Evolutionary conservation across 2,888 invertebrate species (phyloP).

Genomic region (Endomychus coccineus): DNA sequence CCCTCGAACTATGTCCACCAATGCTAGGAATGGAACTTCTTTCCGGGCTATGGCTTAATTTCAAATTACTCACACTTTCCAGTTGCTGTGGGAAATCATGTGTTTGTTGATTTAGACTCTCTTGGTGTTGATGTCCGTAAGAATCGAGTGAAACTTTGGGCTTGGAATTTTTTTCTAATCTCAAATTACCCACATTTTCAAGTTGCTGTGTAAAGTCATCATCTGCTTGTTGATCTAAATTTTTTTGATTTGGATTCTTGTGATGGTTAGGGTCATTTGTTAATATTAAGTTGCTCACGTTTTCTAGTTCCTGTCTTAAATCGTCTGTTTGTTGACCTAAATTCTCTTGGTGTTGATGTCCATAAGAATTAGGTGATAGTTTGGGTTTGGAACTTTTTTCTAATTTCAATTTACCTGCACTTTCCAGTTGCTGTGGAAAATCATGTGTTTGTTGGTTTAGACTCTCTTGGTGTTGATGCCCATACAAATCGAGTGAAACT

Average conservation of each 20-base stretch:
- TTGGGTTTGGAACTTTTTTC: too few relatives aligned
- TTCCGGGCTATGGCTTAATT: neutral
- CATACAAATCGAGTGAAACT: neutral
- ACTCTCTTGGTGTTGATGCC: neutral
- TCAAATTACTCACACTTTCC: neutral
- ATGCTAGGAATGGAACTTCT: too few relatives aligned
- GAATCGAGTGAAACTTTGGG: neutral
- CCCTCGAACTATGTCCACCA: too few relatives aligned
- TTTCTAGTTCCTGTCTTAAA: slow-evolving; percentile 1
- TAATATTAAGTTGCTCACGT: neutral
- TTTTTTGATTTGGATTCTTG: slow-evolving; percentile 1
- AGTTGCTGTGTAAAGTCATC: neutral
- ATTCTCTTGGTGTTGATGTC: slow-evolving; percentile 2
- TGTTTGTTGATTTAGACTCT: too few relatives aligned
- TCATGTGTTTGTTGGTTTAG: neutral
- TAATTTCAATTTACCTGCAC: too few relatives aligned
- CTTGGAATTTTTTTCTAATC: neutral
- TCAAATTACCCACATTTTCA: neutral
- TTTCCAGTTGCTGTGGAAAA: too few relatives aligned
- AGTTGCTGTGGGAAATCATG: too few relatives aligned
- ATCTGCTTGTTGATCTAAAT: neutral
- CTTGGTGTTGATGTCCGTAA: too few relatives aligned
- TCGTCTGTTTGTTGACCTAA: slow-evolving; percentile 2
- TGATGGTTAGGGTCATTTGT: neutral
- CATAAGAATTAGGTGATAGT: neutral